Base-by-base conservation (phyloP, 2,113 vertebrate species). In the Gavialis gangeticus region DNA sequence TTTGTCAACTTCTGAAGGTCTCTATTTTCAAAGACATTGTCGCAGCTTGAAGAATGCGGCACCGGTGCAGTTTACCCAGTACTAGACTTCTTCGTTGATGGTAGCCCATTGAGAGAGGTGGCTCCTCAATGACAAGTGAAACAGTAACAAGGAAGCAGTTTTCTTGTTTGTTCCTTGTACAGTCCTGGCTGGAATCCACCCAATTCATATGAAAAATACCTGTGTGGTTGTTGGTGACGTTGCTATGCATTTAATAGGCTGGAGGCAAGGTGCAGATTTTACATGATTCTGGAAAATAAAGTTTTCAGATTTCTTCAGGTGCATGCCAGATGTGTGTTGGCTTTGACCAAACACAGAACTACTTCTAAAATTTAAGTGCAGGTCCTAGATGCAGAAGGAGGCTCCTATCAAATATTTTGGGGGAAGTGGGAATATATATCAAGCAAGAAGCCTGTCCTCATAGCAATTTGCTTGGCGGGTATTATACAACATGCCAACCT, bases 251-350 rank as follows among this genome's bases (percentile, higher is more conserved):
- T 93, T 96, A 94, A 91, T 58, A 93, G 95, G 58, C 84, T 30
- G 63, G 78, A 93, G 87, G 91, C 83, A 94, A 96, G 95, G 91
- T 92, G 64, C 89, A 96, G 92, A 87, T 89, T 94, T 92, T 88
- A 90, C 84, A 90, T 55, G 88, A 73, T 71, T 82, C 63, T 83
- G 64, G 84, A 89, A 93, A 87, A 91, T 91, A 94, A 96, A 91
- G 54, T 62, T 91, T 59, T 86, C 76, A 67, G 56, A 89, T 97
- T 97, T 96, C 90, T 69, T 97, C 97, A 97, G 94, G 94, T 97
- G 97, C 88, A 62, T 7, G 17, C 95, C 96, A 97, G 96, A 97
- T 97, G 97, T 94, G 60, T 5, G 15, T n/a, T 75, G 69, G 84
- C 56, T 59, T 46, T 88, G 75, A 69, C 80, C 22, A 79, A 34